phyloP scores from a whole-genome alignment of 2,113 vertebrate genomes.

The Anarhynchus alexandrinus region DNA sequence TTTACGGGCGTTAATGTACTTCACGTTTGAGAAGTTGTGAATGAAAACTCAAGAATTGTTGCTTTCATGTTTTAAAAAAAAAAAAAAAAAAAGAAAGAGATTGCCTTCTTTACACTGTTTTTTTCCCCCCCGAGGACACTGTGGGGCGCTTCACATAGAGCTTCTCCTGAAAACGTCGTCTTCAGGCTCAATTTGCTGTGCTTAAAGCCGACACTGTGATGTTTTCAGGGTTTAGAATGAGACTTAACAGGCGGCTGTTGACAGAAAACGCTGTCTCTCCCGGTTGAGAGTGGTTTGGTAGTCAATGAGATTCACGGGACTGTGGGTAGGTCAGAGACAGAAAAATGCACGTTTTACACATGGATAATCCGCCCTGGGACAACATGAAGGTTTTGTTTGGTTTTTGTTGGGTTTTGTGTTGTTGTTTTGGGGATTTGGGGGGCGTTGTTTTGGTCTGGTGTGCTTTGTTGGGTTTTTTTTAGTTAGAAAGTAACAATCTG shows the following conservation, averaged over 20 bases:
- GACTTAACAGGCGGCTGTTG: background rate
- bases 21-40: background rate
- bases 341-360: background rate
- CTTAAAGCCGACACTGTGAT: background rate
- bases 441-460: background rate
- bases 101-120: background rate
- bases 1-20: background rate
- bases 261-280: background rate
- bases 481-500: background rate
- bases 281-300: background rate
- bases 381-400: background rate
- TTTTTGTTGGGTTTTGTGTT: background rate
- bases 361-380: background rate
- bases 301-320: background rate
- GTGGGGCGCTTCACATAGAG: background rate
- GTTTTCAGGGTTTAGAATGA: constrained; percentile 4
- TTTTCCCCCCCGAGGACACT: background rate
- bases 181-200: background rate
- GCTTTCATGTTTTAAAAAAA: background rate
- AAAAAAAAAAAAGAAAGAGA: too few species aligned
- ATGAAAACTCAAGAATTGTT: background rate
- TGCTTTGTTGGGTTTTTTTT: background rate
- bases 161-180: background rate
- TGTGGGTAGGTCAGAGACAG: background rate
- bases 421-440: background rate